Evolutionary conservation across 2,113 vertebrate species (phyloP).

Genomic region (Rissa tridactyla): DNA sequence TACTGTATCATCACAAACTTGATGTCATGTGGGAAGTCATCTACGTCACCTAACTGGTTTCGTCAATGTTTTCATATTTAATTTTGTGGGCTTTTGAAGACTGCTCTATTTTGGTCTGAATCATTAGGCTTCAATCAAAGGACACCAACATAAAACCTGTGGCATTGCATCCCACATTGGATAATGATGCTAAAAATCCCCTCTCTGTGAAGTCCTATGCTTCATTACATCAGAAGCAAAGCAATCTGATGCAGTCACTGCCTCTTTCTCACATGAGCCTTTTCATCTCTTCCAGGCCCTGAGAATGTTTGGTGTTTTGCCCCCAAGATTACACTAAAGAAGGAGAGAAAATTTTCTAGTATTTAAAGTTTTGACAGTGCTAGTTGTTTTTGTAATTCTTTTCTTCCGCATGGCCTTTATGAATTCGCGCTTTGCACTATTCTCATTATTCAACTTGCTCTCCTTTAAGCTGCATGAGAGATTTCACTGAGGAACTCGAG

Average conservation of each 20-base stretch:
- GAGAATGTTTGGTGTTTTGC: not conserved
- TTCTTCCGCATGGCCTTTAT: not conserved
- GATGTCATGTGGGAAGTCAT: not conserved
- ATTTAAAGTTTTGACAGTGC: not conserved
- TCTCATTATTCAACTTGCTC: not conserved
- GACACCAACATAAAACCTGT: not conserved
- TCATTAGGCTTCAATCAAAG: not conserved
- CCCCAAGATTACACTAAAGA: not conserved
- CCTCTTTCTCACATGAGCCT: not conserved
- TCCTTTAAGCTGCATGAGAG: not conserved
- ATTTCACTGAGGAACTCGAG: not conserved
- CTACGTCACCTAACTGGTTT: not conserved
- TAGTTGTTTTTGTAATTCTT: not conserved
- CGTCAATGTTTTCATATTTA: not conserved
- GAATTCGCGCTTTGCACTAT: rapidly evolving
- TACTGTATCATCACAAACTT: not conserved
- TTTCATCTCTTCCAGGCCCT: not conserved
- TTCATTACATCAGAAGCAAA: not conserved
- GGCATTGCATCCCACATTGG: not conserved
- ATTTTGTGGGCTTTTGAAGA: not conserved
- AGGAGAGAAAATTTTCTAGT: not conserved
- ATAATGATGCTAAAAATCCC: not conserved
- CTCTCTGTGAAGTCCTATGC: not conserved
- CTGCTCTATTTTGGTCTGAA: not conserved
- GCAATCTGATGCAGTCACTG: not conserved